Evolutionary conservation across 2,797 vertebrate genomes (phyloP), one percentile per base, ranked within the genome.

Genomic region (Pipistrellus kuhlii): DNA sequence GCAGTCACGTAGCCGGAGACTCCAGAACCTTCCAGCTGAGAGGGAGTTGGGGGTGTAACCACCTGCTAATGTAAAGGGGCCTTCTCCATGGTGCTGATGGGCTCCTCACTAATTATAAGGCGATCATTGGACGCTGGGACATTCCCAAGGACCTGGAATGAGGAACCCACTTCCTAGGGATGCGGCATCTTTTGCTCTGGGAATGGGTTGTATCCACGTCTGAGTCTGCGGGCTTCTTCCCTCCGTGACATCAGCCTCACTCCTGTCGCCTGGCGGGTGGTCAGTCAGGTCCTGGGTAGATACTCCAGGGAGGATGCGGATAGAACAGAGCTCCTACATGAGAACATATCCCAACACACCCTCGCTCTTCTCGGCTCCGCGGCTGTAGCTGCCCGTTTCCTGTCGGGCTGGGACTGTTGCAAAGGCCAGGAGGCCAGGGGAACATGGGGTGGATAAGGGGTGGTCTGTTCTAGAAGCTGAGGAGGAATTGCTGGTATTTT

Each of bases 151-250:
- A 44, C 27, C 23, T 14, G 27, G 75, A 78, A 66, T 23, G 1
- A 15, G 41, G 20, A 13, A 51, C 48, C 48, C 48, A 15, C 13
- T 82, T 30, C 1, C 53, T 64, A 21, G 35, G 38, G n/a, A 71
- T 0, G 0, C 12, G 23, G 14, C 2, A 5, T 30, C 9, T 21
- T 57, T 27, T 27, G 14, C 30, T n/a, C 21, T 66, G 13, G 8
- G 32, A 38, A 23, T 8, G 14, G 5, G 11, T 4, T 48, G 2
- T 2, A 3, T 5, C 64, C 18, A 2, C 12, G 0, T 5, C 46
- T 7, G 62, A 66, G 41, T 38, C 62, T 44, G 7, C 4, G 15
- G 59, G 6, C 25, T 18, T 11, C 66, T 44, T 27, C 32, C 41
- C 44, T 38, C 30, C 5, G 2, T n/a, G 38, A 23, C 27, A 2